A percentile compares a stretch with the other conserved stretches of the same genome.
These are phyloP conservation scores for Onthophagus taurus DNA, from an alignment of 1,140 invertebrate species.

Conservation along the genomic window DNA sequence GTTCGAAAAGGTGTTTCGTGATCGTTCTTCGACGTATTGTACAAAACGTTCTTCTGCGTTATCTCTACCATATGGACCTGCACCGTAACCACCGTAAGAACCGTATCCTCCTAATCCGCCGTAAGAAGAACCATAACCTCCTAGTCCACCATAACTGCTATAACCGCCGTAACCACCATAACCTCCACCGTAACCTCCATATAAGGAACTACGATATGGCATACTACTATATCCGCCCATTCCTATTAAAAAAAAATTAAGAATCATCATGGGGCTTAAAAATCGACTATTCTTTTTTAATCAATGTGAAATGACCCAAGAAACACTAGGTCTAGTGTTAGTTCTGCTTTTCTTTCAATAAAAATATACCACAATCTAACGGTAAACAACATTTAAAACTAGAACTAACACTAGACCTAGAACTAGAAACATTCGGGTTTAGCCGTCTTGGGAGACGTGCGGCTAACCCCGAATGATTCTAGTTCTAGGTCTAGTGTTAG, in stretches of 20 bases:
- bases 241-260: conserved; percentile 8
- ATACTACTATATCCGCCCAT: conserved; percentile 31
- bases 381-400: too few relatives aligned
- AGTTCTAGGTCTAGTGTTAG: too few relatives aligned
- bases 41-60: conserved; percentile 63
- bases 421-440: too few relatives aligned
- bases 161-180: conserved; percentile 31
- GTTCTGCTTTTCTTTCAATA: too few relatives aligned
- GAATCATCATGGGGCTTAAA: too few relatives aligned
- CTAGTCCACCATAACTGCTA: conserved; percentile 20
- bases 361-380: too few relatives aligned
- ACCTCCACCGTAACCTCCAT: conserved; percentile 10
- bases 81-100: conserved; percentile 37
- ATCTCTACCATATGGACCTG: conserved; percentile 41
- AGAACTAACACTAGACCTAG: too few relatives aligned
- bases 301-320: too few relatives aligned
- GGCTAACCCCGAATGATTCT: too few relatives aligned
- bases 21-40: conserved; percentile 82
- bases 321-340: too few relatives aligned
- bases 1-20: conserved; percentile 84
- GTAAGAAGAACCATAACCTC: conserved; percentile 33
- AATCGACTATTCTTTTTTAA: too few relatives aligned
- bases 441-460: too few relatives aligned
- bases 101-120: conserved; percentile 29
- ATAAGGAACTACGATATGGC: conserved; percentile 10